phyloP scores from a whole-genome alignment of 2,797 vertebrate genomes.

The Pantherophis alleghaniensis region DNA sequence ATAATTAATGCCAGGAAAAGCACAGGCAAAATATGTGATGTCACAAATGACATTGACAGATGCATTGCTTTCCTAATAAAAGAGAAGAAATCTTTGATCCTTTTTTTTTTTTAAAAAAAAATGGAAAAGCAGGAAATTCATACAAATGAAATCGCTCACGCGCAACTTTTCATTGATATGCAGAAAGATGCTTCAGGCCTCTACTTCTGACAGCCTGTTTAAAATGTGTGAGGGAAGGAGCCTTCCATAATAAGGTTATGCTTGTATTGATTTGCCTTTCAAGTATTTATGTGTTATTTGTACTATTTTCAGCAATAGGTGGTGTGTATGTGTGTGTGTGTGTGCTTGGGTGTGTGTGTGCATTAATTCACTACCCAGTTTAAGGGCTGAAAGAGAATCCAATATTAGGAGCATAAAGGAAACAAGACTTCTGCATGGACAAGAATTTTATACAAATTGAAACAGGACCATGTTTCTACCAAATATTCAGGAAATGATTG shows the following conservation, averaged over 20 bases:
- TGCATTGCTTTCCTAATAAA: background rate
- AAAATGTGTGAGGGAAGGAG: constrained; percentile 51
- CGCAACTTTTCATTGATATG: constrained; percentile 32
- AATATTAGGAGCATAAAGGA: constrained; percentile 25
- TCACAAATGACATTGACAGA: background rate
- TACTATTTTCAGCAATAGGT: constrained; percentile 44
- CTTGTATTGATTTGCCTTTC: constrained; percentile 58
- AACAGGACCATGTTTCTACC: background rate
- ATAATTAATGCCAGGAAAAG: constrained; percentile 10
- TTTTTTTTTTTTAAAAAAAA: background rate
- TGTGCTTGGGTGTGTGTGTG: background rate
- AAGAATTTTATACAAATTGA: background rate
- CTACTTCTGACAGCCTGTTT: constrained; percentile 50
- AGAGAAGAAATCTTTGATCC: background rate
- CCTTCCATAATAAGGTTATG: constrained; percentile 57
- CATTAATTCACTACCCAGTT: background rate
- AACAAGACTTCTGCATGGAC: constrained; percentile 33
- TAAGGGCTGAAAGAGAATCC: background rate
- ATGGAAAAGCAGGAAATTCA: background rate
- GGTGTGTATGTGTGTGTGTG: background rate
- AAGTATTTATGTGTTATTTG: constrained; percentile 49
- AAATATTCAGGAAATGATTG: background rate
- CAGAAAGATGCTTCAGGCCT: constrained; percentile 42
- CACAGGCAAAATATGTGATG: background rate
- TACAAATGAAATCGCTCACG: background rate